Evolutionary conservation across 2,113 vertebrate genomes (phyloP).

Genomic region (Grus americana): DNA sequence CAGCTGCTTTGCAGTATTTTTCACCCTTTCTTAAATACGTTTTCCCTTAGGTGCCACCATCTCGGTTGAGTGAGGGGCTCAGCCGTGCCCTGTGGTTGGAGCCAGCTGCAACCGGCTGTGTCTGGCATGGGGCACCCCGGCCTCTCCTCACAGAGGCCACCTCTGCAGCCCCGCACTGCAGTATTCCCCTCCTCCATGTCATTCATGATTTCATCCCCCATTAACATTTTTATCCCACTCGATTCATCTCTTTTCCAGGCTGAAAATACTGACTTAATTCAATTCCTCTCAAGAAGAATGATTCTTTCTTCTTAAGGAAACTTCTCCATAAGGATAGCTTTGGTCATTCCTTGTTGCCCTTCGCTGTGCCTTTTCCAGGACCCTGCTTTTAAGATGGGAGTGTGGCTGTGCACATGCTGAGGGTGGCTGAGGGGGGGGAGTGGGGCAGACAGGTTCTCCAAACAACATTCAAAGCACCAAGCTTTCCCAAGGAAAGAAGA

Average conservation of each 20-base stretch:
- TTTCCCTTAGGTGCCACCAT: rapidly evolving
- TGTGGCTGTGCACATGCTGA: not conserved
- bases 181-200: rapidly evolving
- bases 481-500: not conserved
- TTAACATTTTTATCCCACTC: not conserved
- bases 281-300: not conserved
- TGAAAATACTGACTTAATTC: not conserved
- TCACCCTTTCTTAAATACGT: not conserved
- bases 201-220: not conserved
- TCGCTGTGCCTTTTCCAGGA: not conserved
- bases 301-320: not conserved
- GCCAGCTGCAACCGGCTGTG: rapidly evolving
- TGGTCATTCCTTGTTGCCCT: not conserved
- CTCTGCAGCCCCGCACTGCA: not conserved
- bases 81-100: rapidly evolving
- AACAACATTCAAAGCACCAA: not conserved
- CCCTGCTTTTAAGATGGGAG: not conserved
- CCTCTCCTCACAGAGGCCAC: not conserved
- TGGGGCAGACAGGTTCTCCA: not conserved
- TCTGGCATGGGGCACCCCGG: not conserved
- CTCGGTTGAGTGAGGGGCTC: not conserved
- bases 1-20: not conserved
- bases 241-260: not conserved
- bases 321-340: not conserved
- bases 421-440: not conserved